Conservation (phyloP, 2,797 vertebrate genomes). For the Okamejei kenojei region DNA sequence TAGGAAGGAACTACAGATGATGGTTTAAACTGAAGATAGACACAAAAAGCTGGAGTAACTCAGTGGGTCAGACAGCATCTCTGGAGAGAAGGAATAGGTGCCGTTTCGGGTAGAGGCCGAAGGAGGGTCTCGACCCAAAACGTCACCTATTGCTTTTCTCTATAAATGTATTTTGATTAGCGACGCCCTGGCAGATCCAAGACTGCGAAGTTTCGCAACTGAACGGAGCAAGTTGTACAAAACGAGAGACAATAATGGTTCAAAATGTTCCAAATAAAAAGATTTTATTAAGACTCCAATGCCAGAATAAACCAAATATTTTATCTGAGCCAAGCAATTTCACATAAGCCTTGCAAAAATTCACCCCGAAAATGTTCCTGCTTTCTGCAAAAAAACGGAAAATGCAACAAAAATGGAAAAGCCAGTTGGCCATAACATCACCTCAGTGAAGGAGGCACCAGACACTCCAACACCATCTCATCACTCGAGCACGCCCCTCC, state of each 20-base stretch:
- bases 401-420: not conserved
- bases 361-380: not conserved
- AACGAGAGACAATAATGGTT: not conserved
- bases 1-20: not conserved
- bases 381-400: not conserved
- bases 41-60: too few relatives aligned
- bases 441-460: not conserved
- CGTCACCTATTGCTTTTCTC: too few relatives aligned
- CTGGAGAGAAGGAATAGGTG: too few relatives aligned
- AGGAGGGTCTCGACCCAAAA: too few relatives aligned
- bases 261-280: slow-evolving; percentile 10
- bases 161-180: too few relatives aligned
- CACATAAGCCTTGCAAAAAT: slow-evolving; percentile 4
- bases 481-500: too few relatives aligned
- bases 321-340: slow-evolving; percentile 5
- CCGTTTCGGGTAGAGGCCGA: too few relatives aligned
- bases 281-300: slow-evolving; percentile 25
- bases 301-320: not conserved
- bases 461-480: not conserved
- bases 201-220: not conserved
- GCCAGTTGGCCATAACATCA: not conserved
- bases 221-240: not conserved
- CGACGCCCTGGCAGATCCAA: too few relatives aligned
- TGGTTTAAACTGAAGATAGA: too few relatives aligned
- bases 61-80: too few relatives aligned